Percentiles rank a stretch among this genome's conserved stretches.
Evolutionary conservation across 2,797 vertebrate species (phyloP).

Genomic region (Enteromius treurensis): DNA sequence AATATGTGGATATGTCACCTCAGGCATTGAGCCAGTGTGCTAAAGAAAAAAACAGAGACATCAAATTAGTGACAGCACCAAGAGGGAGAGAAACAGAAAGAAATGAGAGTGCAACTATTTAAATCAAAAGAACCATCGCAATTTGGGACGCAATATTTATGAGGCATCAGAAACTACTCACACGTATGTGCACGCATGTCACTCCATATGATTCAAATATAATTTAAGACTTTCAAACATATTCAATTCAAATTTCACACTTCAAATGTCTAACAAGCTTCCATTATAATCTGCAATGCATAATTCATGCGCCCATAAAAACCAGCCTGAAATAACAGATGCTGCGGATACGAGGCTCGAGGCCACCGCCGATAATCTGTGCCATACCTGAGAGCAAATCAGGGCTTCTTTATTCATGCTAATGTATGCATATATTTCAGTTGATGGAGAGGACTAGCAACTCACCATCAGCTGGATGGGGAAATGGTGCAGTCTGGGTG

Average conservation of each 20-base stretch:
- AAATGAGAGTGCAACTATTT: neutral
- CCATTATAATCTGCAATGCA: constrained; percentile 68
- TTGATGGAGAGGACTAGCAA: constrained; percentile 22
- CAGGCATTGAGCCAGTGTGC: constrained; percentile 82
- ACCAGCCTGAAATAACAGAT: constrained; percentile 72
- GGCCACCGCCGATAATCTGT: constrained; percentile 66
- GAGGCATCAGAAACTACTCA: neutral
- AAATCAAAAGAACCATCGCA: neutral
- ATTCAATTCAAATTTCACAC: constrained; percentile 57
- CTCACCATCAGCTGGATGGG: constrained; percentile 97
- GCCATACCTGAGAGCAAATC: constrained; percentile 64
- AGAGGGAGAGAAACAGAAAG: neutral
- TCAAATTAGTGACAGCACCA: constrained; percentile 9
- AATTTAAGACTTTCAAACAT: constrained; percentile 21
- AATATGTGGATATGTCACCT: constrained; percentile 96
- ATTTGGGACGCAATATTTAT: neutral
- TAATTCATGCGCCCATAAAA: constrained; percentile 74
- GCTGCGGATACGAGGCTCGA: constrained; percentile 58
- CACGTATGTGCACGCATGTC: neutral
- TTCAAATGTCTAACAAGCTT: constrained; percentile 68
- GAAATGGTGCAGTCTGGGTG: constrained; percentile 96
- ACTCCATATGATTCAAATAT: constrained; percentile 15
- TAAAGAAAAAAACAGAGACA: constrained; percentile 54
- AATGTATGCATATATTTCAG: constrained; percentile 66
- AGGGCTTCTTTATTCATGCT: constrained; percentile 68